Conservation (phyloP, 1,140 invertebrate species). For the Diabrotica undecimpunctata region DNA sequence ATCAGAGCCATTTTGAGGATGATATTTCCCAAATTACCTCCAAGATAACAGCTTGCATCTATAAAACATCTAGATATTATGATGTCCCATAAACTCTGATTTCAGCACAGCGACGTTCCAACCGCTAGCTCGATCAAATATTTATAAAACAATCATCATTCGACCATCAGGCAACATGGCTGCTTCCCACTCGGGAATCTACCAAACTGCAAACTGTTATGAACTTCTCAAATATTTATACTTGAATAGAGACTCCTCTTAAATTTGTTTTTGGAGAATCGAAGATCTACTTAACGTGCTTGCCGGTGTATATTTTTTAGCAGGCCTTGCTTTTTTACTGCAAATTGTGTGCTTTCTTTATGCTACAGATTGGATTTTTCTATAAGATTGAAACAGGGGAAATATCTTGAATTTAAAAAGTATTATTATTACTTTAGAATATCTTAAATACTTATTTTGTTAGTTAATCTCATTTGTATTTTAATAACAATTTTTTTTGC, state of each 20-base stretch:
- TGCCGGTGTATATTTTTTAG: constrained; percentile 9
- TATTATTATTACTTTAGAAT: too few relatives aligned
- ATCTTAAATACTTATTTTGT: too few relatives aligned
- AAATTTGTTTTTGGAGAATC: constrained; percentile 43
- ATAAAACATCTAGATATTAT: constrained; percentile 48
- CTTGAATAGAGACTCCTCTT: constrained; percentile 48
- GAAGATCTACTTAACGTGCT: constrained; percentile 24
- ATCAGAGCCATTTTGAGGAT: constrained; percentile 40
- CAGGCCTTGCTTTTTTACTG: constrained; percentile 9
- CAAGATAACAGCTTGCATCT: constrained; percentile 36
- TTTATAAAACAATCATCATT: constrained; percentile 51
- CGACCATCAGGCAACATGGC: constrained; percentile 49
- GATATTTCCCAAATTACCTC: constrained; percentile 43
- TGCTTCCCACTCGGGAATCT: constrained; percentile 38
- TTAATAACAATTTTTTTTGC: too few relatives aligned
- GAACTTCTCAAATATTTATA: constrained; percentile 49
- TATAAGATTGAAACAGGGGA: not conserved
- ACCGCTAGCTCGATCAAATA: constrained; percentile 41
- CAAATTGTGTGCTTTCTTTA: constrained; percentile 5
- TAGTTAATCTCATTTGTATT: too few relatives aligned
- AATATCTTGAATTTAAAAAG: too few relatives aligned
- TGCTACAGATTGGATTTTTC: not conserved
- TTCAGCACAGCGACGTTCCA: constrained; percentile 38
- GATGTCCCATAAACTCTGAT: constrained; percentile 49
- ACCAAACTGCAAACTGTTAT: constrained; percentile 47